Evolutionary conservation across 2,888 invertebrate species (phyloP).

Genomic region (Didymodactylos carnosus): DNA sequence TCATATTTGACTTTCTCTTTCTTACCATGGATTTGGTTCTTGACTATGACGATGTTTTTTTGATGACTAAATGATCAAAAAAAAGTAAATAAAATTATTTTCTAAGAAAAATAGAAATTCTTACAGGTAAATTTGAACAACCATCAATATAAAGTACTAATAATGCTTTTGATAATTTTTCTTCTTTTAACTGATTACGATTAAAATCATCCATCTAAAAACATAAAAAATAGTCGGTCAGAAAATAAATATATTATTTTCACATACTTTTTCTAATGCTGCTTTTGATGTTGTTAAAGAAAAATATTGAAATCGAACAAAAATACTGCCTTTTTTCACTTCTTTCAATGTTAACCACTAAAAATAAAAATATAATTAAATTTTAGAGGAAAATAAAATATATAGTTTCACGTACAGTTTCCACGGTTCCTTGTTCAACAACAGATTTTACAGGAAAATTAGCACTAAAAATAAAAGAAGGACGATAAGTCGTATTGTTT

Average conservation of each 20-base stretch:
- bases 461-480: background rate
- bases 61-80: background rate
- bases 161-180: background rate
- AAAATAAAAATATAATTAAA: background rate
- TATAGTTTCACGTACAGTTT: background rate
- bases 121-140: background rate
- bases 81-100: background rate
- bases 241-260: background rate
- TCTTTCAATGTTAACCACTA: slow-evolving; percentile 9
- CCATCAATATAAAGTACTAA: background rate
- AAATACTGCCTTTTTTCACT: background rate
- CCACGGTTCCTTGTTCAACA: background rate
- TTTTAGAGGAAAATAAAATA: background rate
- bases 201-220: background rate
- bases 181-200: background rate
- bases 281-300: background rate
- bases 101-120: background rate
- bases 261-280: background rate
- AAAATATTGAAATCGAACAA: slow-evolving; percentile 8
- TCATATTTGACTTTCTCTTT: too few species aligned
- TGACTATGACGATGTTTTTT: background rate
- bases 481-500: too few species aligned
- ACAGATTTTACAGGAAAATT: slow-evolving; percentile 1
- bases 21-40: background rate
- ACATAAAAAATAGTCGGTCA: background rate